Conservation (phyloP, 2,888 invertebrate species). For the Rhingia rostrata region DNA sequence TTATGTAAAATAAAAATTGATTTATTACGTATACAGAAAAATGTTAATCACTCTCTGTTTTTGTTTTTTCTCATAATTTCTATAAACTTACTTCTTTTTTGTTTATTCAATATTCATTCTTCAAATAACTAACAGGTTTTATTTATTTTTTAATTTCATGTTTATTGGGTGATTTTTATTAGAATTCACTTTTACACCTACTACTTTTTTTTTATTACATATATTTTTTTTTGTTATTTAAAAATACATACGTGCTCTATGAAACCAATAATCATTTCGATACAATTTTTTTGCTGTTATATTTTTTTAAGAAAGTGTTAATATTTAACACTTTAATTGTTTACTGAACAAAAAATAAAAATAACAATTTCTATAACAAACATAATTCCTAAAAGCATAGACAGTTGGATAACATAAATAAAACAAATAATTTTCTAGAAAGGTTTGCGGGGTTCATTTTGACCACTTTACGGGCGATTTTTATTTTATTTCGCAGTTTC, state of each 20-base stretch:
- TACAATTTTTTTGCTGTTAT: slow-evolving; percentile 71
- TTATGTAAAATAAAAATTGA: slow-evolving; percentile 62
- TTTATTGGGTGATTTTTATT: slow-evolving; percentile 48
- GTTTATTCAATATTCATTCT: slow-evolving; percentile 66
- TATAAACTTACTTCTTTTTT: slow-evolving; percentile 56
- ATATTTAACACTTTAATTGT: slow-evolving; percentile 35
- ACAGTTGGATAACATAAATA: slow-evolving; percentile 35
- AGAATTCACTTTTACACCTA: slow-evolving; percentile 53
- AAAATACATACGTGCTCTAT: slow-evolving; percentile 83
- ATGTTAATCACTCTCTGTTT: slow-evolving; percentile 45
- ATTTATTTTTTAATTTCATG: slow-evolving; percentile 48
- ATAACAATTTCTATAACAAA: slow-evolving; percentile 9
- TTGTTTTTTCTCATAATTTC: slow-evolving; percentile 38
- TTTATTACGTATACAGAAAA: slow-evolving; percentile 59
- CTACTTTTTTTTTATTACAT: slow-evolving; percentile 56
- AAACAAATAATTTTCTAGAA: slow-evolving; percentile 22
- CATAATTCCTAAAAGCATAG: slow-evolving; percentile 35
- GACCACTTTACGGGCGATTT: slow-evolving; percentile 65
- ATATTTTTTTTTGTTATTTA: slow-evolving; percentile 68
- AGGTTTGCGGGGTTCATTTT: slow-evolving; percentile 35
- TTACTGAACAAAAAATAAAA: slow-evolving; percentile 4
- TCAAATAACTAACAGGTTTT: slow-evolving; percentile 55
- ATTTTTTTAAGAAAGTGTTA: slow-evolving; percentile 33
- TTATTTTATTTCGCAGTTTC: slow-evolving; percentile 42
- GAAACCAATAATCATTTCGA: slow-evolving; percentile 83